Evolutionary conservation across 2,797 vertebrate genomes (phyloP), one percentile per base, ranked within the genome.

Genomic region (Pteronotus mesoamericanus): DNA sequence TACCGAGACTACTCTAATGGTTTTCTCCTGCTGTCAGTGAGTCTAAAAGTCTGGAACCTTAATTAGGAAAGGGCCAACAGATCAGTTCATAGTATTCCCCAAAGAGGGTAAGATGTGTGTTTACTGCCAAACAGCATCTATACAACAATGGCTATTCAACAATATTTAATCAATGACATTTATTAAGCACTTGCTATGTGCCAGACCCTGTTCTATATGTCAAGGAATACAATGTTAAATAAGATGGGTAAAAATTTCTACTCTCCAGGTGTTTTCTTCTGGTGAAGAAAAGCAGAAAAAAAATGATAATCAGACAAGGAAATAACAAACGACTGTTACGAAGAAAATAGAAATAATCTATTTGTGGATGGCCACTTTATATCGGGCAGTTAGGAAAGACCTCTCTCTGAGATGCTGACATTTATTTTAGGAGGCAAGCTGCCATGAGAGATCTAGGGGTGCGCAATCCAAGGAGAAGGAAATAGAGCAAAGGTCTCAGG

Each of bases 11-110:
- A 1, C 53, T 87, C 2, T 95, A 96, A 94, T 82, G 75, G n/a
- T 82, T 94, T 96, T 91, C 37, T 91, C 72, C 44, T 37, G 37
- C 61, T 89, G 44, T 87, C 84, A 94, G 32, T 39, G 68, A 85
- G 44, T 87, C 71, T 94, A 29, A 96, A 95, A 92, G 59, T 95
- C 75, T 53, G 64, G 48, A 68, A 72, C n/a, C 55, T 94, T 97
- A 90, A 95, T 94, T 90, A 95, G 24, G 15, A 91, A 92, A 85
- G 15, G 64, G 61, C n/a, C 89, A 95, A 74, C 9, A n/a, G 82
- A 86, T 94, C 69, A 92, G 24, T 82, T 78, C 66, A 72, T 2
- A 66, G 32, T 69, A 80, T 89, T 97, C 96, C 51, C 83, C 24
- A 66, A 69, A 90, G 78, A 86, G 48, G 48, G 18, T 61, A 64